Conservation (phyloP, 2,113 vertebrate genomes). For the Cynopterus brachyotis region DNA sequence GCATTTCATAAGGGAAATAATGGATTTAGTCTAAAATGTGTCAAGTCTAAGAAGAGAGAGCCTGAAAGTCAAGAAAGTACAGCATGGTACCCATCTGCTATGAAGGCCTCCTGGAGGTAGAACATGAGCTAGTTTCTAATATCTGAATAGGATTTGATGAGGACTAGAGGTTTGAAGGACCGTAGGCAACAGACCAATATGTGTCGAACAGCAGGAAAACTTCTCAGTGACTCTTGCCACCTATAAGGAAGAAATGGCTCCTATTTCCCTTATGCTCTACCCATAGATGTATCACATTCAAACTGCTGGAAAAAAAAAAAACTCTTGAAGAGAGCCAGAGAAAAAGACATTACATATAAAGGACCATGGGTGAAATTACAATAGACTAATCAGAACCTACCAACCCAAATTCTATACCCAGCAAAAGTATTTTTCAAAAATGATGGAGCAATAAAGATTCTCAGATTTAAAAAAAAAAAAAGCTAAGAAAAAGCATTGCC, state of each 20-base stretch:
- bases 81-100: neutral
- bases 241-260: neutral
- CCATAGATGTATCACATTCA: neutral
- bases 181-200: neutral
- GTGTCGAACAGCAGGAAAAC: neutral
- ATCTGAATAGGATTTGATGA: neutral
- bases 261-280: neutral
- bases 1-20: neutral
- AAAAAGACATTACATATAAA: neutral
- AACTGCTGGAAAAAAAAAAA: neutral
- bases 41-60: neutral
- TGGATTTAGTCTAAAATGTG: neutral
- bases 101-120: neutral
- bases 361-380: neutral
- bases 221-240: neutral
- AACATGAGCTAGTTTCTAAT: neutral
- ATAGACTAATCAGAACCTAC: neutral
- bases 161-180: neutral
- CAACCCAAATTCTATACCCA: neutral
- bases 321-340: neutral
- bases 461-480: neutral
- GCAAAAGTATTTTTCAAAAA: neutral
- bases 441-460: neutral
- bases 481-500: neutral
- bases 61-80: neutral